Conservation (phyloP, 2,113 vertebrate species). For the Rousettus leschenaultii region DNA sequence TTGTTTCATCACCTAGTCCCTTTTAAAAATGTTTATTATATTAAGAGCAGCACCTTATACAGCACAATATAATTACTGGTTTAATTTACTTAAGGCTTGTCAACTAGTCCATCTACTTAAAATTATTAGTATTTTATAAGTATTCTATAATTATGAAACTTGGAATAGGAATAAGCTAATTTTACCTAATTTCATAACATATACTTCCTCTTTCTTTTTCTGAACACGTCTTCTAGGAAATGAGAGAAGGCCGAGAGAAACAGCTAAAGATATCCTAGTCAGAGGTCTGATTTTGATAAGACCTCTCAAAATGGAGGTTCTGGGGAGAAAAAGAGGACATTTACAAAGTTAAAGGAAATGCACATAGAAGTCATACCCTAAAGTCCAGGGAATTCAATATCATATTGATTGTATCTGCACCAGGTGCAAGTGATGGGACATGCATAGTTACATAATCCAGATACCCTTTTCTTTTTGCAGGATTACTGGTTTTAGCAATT, state of each 20-base stretch:
- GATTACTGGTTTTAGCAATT: background rate
- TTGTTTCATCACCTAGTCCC: background rate
- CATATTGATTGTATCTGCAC: background rate
- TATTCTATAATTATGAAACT: background rate
- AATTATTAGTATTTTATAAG: background rate
- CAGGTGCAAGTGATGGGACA: background rate
- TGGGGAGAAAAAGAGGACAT: background rate
- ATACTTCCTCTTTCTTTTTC: background rate
- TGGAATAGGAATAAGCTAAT: background rate
- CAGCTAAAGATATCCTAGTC: background rate
- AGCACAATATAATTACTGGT: background rate
- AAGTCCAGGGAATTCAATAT: background rate
- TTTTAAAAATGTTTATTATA: background rate
- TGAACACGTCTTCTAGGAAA: background rate
- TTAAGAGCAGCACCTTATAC: background rate
- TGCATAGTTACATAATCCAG: background rate
- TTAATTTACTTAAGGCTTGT: background rate
- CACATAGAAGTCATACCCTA: background rate
- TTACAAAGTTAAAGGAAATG: background rate
- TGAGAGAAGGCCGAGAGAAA: background rate
- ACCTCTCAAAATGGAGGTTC: background rate
- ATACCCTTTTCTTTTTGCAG: background rate
- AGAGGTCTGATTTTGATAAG: background rate
- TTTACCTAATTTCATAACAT: background rate
- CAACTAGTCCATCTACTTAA: background rate